Base-by-base conservation (phyloP, 1,140 invertebrate genomes). In the Dolichoris vasculosae region DNA sequence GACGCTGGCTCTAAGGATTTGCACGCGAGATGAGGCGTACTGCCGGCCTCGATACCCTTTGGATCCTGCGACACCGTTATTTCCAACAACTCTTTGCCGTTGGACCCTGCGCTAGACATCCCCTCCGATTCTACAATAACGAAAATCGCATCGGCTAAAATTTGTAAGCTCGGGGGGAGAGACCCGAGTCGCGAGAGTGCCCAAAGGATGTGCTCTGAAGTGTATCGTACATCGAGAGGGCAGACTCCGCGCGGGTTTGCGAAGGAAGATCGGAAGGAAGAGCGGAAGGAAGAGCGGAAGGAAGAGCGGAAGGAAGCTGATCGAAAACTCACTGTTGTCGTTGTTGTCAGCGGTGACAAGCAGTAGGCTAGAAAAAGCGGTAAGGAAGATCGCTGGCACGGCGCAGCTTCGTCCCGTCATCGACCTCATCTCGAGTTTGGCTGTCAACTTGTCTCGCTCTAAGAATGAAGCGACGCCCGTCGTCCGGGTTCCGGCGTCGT, bases 21-120 rank as follows among this genome's bases (percentile, higher is more conserved):
- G 79, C 93, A 93, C 48, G 87, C 84, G 13, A 93, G 67, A 15
- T 89, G 91, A 13, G 93, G 93, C 13, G 92, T 93, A 82, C 91
- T 93, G 15, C 90, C 92, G 20, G 92, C 91, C 82, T 93, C 92
- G 48, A 93, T 93, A 23, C 91, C 91, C 26, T 90, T 88, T 20
- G 89, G 80, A 82, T 89, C 86, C 86, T 93, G 93, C 0, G 93
- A 93, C 32, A 89, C 89, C 43, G 85, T 77, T 64, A 93, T 92
- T 4, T 90, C 87, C 82, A 90, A 26, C 7, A 79, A 43, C 2
- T 76, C 82, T 55, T 79, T 85, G 51, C 2, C 48, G 46, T 85
- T 85, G 73, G 83, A 77, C 67, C 83, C n/a, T 80, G 35, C 9
- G 30, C 32, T 51, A 38, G 75, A 20, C 1, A 17, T 69, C 20